Conservation (phyloP, 2,113 vertebrate genomes). For the Sus scrofa region DNA sequence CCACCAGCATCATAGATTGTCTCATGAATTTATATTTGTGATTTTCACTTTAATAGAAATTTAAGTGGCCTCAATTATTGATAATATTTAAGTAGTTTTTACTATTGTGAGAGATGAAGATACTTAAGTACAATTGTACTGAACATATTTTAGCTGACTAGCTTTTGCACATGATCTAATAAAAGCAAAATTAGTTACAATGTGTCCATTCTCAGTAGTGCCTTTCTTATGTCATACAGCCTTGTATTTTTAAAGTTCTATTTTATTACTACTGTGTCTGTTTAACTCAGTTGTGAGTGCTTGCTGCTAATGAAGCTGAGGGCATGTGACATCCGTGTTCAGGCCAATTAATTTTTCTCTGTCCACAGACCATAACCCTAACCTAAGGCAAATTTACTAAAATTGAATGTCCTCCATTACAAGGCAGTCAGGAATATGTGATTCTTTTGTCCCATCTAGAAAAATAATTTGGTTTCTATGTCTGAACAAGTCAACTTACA, state of each 20-base stretch:
- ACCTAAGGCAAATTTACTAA: conserved; percentile 49
- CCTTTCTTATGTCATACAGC: background rate
- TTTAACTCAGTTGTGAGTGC: conserved; percentile 4
- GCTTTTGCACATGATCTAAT: background rate
- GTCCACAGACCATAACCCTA: conserved; percentile 49
- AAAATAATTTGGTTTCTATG: background rate
- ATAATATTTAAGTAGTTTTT: conserved; percentile 31
- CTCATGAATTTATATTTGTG: background rate
- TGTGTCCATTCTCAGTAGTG: background rate
- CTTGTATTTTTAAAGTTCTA: conserved; percentile 17
- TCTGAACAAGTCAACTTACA: background rate
- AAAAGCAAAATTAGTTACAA: conserved; percentile 19
- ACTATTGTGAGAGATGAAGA: background rate
- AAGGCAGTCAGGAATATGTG: background rate
- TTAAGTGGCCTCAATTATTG: background rate
- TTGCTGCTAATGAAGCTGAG: conserved; percentile 40
- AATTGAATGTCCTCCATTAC: conserved; percentile 10
- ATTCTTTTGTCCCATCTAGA: background rate
- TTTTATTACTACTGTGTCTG: background rate
- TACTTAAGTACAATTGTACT: background rate
- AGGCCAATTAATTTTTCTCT: conserved; percentile 61
- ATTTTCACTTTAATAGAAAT: background rate
- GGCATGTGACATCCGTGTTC: background rate
- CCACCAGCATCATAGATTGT: background rate
- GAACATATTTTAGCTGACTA: background rate